Percentiles rank a stretch among this genome's conserved stretches.
Evolutionary conservation across 2,888 invertebrate genomes (phyloP).

Genomic region (Agriopis marginaria): DNA sequence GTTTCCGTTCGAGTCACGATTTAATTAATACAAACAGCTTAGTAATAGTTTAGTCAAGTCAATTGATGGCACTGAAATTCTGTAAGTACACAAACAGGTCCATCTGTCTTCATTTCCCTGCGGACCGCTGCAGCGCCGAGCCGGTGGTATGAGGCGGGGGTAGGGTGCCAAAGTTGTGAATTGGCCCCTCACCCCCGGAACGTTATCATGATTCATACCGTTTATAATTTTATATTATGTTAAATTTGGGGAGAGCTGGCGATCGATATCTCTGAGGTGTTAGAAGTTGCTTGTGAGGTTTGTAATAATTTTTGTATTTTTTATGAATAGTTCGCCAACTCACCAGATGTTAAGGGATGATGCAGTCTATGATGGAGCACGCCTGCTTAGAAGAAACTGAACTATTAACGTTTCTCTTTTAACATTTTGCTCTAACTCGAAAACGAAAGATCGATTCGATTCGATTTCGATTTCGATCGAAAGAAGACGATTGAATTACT

Average conservation of each 20-base stretch:
- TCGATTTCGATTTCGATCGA: too few species aligned
- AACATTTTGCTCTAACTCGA: too few species aligned
- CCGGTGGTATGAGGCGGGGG: conserved; percentile 44
- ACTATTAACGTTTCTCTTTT: too few species aligned
- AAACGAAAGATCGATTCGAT: too few species aligned
- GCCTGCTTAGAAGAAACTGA: too few species aligned
- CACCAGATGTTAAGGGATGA: too few species aligned
- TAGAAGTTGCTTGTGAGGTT: conserved; percentile 16
- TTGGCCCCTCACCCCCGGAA: conserved; percentile 79
- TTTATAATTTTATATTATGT: conserved; percentile 87
- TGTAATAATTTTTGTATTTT: neutral
- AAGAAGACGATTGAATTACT: too few species aligned
- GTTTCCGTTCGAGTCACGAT: neutral
- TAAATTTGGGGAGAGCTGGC: conserved; percentile 68
- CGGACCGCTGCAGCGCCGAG: conserved; percentile 47
- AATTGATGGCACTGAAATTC: neutral
- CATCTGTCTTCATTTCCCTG: conserved; percentile 44
- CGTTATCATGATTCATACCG: conserved; percentile 86
- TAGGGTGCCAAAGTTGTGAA: conserved; percentile 76
- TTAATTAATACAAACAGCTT: neutral
- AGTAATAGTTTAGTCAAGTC: neutral
- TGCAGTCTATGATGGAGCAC: too few species aligned
- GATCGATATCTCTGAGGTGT: conserved; percentile 39
- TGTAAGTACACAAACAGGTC: conserved; percentile 5
- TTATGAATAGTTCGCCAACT: too few species aligned